These are phyloP conservation scores for Crotalus tigris DNA, from an alignment of 2,113 vertebrate species.

Conservation along the genomic window DNA sequence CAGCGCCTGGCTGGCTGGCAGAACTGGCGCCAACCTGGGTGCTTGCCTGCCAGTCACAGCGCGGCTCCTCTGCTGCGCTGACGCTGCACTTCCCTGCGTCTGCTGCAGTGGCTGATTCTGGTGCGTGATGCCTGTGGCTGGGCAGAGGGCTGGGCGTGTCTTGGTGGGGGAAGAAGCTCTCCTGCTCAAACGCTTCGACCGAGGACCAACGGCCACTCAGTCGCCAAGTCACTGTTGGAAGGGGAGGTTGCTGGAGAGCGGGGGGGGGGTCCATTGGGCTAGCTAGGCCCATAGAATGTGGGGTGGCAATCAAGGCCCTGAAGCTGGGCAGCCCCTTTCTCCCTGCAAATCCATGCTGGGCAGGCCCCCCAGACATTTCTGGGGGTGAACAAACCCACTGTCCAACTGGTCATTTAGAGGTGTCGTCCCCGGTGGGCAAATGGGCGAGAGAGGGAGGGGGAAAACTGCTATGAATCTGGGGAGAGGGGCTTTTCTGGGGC, in stretches of 20 bases:
- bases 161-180: background rate
- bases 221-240: background rate
- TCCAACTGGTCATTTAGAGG: background rate
- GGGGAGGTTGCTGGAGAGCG: background rate
- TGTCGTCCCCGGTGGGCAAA: background rate
- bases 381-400: background rate
- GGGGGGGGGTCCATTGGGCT: background rate
- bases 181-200: background rate
- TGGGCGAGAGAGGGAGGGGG: background rate
- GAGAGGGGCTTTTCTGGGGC: background rate
- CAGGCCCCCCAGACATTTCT: background rate
- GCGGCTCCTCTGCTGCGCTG: background rate
- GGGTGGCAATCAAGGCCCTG: background rate
- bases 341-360: background rate
- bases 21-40: background rate
- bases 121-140: background rate
- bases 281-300: background rate
- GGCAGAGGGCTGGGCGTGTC: background rate
- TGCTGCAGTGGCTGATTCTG: background rate
- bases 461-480: background rate
- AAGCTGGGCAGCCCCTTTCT: background rate
- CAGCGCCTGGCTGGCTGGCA: background rate
- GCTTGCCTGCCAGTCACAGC: background rate
- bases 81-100: background rate
- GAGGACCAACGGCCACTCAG: background rate